A percentile compares a stretch with the other conserved stretches of the same genome.
Conservation (phyloP, 2,888 invertebrate species). For the Limnephilus marmoratus region DNA sequence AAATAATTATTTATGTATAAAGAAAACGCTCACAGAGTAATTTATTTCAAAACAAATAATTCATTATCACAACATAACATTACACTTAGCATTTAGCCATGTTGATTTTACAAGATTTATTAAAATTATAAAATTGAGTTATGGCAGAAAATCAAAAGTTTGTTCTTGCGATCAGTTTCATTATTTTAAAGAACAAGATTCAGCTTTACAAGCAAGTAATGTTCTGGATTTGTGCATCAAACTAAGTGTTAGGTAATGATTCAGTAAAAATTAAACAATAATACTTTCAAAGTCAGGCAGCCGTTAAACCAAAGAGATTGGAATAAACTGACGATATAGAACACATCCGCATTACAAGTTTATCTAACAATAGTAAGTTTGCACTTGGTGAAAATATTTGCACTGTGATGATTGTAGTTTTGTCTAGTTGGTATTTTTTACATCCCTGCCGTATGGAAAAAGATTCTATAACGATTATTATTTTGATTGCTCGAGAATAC, state of each 20-base stretch:
- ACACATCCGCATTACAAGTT: neutral
- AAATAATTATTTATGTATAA: neutral
- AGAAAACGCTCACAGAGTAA: neutral
- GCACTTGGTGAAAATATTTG: neutral
- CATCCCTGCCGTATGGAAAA: neutral
- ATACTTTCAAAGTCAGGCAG: neutral
- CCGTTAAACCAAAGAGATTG: neutral
- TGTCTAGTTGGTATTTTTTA: neutral
- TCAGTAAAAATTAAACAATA: neutral
- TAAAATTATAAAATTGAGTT: neutral
- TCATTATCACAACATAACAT: neutral
- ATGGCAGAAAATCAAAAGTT: neutral
- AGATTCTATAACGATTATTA: neutral
- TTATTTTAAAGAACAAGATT: neutral
- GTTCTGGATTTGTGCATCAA: neutral
- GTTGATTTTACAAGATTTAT: neutral
- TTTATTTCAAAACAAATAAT: neutral
- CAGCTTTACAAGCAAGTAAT: neutral
- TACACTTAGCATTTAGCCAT: neutral
- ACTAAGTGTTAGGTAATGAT: neutral
- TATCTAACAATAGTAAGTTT: neutral
- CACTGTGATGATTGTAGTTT: neutral
- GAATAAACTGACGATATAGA: neutral
- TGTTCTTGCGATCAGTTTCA: neutral
- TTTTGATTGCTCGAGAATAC: neutral